Conservation (phyloP, 2,888 invertebrate species). For the Caenorhabditis zanzibari region DNA sequence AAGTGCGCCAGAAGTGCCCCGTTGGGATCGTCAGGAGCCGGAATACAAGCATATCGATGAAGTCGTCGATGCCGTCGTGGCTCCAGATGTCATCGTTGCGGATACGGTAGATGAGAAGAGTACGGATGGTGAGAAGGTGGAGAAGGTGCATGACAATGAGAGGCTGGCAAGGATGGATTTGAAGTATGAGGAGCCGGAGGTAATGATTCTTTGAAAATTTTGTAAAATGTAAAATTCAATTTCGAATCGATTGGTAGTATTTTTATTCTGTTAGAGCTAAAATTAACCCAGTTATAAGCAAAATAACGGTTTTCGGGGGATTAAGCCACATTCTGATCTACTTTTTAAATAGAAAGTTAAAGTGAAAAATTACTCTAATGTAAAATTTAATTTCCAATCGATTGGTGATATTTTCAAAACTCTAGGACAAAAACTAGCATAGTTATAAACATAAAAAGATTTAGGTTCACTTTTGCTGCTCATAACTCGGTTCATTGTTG, state of each 20-base stretch:
- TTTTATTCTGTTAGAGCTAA: too few relatives aligned
- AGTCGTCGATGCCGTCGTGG: slow-evolving; percentile 7
- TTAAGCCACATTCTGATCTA: too few relatives aligned
- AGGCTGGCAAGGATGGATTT: slow-evolving; percentile 53
- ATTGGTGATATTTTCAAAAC: too few relatives aligned
- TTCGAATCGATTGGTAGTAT: neutral
- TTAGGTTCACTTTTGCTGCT: too few relatives aligned
- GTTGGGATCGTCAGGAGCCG: slow-evolving; percentile 51
- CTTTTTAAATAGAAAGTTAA: too few relatives aligned
- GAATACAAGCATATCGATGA: slow-evolving; percentile 51
- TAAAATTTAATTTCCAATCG: too few relatives aligned
- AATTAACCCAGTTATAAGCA: too few relatives aligned
- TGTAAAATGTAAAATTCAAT: neutral
- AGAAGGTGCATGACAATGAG: slow-evolving; percentile 56
- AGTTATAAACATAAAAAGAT: too few relatives aligned
- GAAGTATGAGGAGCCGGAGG: slow-evolving; percentile 49
- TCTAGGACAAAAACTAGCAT: too few relatives aligned
- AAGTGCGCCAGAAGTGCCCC: neutral
- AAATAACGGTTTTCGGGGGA: too few relatives aligned
- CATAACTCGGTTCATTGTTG: too few relatives aligned
- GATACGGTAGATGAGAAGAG: slow-evolving; percentile 57
- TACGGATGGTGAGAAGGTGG: slow-evolving; percentile 47
- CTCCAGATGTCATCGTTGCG: slow-evolving; percentile 39
- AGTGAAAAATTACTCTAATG: too few relatives aligned
- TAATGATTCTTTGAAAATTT: neutral